These are phyloP conservation scores for Holacanthus passer DNA, from an alignment of 2,113 vertebrate genomes.

Conservation along the genomic window DNA sequence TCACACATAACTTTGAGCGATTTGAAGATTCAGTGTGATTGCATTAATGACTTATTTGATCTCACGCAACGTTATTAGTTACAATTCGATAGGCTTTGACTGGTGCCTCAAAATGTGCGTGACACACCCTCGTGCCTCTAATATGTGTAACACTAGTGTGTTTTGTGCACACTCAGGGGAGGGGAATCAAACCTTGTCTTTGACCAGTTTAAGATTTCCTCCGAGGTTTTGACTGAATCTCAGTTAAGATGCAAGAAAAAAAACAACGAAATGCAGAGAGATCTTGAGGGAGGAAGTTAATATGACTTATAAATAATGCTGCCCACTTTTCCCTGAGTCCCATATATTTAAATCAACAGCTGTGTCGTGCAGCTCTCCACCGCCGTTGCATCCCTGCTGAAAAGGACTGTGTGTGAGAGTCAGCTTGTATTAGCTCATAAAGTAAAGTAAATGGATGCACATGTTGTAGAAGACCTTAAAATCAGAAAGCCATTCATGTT, in stretches of 20 bases:
- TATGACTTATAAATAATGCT: conserved; percentile 48
- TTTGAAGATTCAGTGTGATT: conserved; percentile 20
- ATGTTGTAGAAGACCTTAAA: conserved; percentile 14
- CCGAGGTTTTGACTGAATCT: conserved; percentile 14
- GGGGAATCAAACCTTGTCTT: background rate
- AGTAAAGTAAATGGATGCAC: background rate
- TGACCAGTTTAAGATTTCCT: conserved; percentile 15
- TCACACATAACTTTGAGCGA: conserved; percentile 25
- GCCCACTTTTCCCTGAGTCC: conserved; percentile 21
- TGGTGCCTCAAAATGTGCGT: background rate
- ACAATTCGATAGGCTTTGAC: conserved; percentile 13
- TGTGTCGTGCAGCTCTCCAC: conserved; percentile 14
- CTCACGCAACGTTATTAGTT: background rate
- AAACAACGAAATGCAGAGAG: conserved; percentile 15
- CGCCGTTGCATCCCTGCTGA: conserved; percentile 21
- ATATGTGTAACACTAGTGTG: background rate
- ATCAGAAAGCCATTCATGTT: conserved; percentile 21
- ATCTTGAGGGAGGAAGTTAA: conserved; percentile 35
- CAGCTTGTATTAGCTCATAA: conserved; percentile 25
- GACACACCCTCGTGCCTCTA: background rate
- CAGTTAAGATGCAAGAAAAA: conserved; percentile 4
- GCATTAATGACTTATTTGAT: conserved; percentile 38
- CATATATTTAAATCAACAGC: conserved; percentile 48
- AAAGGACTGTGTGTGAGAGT: conserved; percentile 12
- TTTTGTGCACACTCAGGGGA: background rate